Base-by-base conservation (phyloP, 2,797 vertebrate genomes). In the Sphenodon punctatus region DNA sequence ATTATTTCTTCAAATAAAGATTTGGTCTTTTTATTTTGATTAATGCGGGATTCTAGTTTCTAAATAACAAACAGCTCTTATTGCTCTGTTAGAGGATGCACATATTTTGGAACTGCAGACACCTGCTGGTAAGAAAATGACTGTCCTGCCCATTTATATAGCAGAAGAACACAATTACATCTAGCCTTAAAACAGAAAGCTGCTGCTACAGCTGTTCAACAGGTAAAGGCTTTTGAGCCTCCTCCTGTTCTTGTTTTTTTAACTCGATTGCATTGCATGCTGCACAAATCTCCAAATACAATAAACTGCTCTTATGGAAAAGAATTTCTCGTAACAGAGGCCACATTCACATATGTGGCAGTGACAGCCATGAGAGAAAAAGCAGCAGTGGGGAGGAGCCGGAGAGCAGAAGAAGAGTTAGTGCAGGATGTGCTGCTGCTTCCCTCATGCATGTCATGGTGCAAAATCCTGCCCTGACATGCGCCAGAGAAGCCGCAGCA, bases 1-100 rank as follows among this genome's bases (percentile, higher is more conserved):
- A 85, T 79, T 80, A 69, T 27, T 82, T 68, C 75, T 90, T 92
- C 87, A 86, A 79, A 3, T 73, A 72, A 72, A 78, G 75, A 66
- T 63, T 75, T 79, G 64, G 48, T 46, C 42, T 82, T 86, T 88
- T 86, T 65, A 60, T 89, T 93, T 90, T 87, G 88, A 72, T 89
- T 75, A 90, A 84, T 72, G 48, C 74, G 27, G 15, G 7, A 14
- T 42, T 30, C 56, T 65, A 59, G 67, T 89, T 88, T 84, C 88
- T 75, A 73, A 56, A 78, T 34, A 88, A 87, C 30, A 70, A n/a
- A 61, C 34, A 65, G 36, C 73, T 77, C 45, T 74, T 73, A 19
- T 75, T 78, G 71, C 59, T 46, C 39, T 58, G 20, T 0, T 48
- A 59, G 49, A 75, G 45, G 77, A 77, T 73, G 25, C 13, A 30